Percentiles rank a stretch among this genome's conserved stretches.
Evolutionary conservation across 2,888 invertebrate genomes (phyloP).

Genomic region (Chymomyza caudatula): DNA sequence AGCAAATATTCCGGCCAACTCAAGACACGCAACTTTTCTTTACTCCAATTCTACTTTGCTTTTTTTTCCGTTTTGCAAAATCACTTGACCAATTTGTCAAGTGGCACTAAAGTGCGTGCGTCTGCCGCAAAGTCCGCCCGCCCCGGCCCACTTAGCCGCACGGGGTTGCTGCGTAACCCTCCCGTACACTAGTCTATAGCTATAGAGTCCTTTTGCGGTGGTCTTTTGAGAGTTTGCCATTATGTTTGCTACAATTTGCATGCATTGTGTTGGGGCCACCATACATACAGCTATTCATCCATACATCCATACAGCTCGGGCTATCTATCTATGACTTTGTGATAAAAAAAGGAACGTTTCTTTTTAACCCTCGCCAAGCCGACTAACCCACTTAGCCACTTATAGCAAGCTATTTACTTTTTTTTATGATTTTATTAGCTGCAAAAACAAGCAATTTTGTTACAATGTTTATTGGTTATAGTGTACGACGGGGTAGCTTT

Average conservation of each 20-base stretch:
- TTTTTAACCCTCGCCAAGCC: constrained; percentile 25
- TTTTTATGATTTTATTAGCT: constrained; percentile 70
- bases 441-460: constrained; percentile 71
- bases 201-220: constrained; percentile 52
- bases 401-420: constrained; percentile 54
- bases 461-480: constrained; percentile 71
- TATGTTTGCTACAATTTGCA: constrained; percentile 68
- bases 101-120: constrained; percentile 68
- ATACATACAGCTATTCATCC: constrained; percentile 51
- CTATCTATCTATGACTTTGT: constrained; percentile 38
- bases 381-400: constrained; percentile 37
- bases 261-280: constrained; percentile 54
- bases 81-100: constrained; percentile 78
- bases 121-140: constrained; percentile 6
- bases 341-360: constrained; percentile 60
- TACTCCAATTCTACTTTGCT: background rate
- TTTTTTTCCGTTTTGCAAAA: constrained; percentile 65
- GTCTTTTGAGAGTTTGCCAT: constrained; percentile 63
- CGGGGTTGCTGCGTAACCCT: background rate
- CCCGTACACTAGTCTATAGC: background rate
- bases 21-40: background rate
- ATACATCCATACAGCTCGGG: constrained; percentile 36
- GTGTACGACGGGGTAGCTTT: constrained; percentile 29
- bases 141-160: background rate
- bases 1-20: background rate